These are phyloP conservation scores for Malacoctenus gilli DNA, from an alignment of 2,797 vertebrate genomes.

Conservation along the genomic window DNA sequence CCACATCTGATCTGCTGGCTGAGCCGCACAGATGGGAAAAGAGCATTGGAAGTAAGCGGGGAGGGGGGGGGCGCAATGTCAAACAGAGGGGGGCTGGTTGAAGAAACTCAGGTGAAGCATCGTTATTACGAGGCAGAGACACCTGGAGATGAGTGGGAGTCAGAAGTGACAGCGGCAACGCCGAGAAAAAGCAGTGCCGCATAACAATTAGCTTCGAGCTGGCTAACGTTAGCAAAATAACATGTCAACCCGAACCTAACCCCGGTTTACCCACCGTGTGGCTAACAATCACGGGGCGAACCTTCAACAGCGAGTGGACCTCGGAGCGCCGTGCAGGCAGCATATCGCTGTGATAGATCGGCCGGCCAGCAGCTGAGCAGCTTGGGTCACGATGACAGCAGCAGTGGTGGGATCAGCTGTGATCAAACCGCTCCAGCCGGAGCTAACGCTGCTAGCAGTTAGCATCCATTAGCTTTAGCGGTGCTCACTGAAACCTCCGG, in stretches of 20 bases:
- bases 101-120: too few relatives aligned
- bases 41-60: too few relatives aligned
- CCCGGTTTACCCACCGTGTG: background rate
- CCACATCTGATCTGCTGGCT: slow-evolving; percentile 41
- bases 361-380: slow-evolving; percentile 2
- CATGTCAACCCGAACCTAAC: slow-evolving; percentile 22
- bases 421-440: slow-evolving; percentile 22
- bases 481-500: slow-evolving; percentile 22
- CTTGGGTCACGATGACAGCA: slow-evolving; percentile 49
- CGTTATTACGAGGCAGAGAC: too few relatives aligned
- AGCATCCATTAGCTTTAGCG: slow-evolving; percentile 53
- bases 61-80: too few relatives aligned
- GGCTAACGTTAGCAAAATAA: slow-evolving; percentile 36
- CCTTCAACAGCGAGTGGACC: accelerated
- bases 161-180: background rate
- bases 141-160: too few relatives aligned
- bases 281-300: background rate
- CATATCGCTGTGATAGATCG: too few relatives aligned
- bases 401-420: slow-evolving; percentile 66
- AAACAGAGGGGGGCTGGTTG: too few relatives aligned
- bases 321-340: too few relatives aligned
- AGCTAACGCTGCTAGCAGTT: slow-evolving; percentile 30
- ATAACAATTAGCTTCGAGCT: slow-evolving; percentile 48
- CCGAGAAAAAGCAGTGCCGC: slow-evolving; percentile 44
- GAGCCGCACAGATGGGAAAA: background rate